These are phyloP conservation scores for Sapayoa aenigma DNA, from an alignment of 2,113 vertebrate genomes.

Conservation along the genomic window DNA sequence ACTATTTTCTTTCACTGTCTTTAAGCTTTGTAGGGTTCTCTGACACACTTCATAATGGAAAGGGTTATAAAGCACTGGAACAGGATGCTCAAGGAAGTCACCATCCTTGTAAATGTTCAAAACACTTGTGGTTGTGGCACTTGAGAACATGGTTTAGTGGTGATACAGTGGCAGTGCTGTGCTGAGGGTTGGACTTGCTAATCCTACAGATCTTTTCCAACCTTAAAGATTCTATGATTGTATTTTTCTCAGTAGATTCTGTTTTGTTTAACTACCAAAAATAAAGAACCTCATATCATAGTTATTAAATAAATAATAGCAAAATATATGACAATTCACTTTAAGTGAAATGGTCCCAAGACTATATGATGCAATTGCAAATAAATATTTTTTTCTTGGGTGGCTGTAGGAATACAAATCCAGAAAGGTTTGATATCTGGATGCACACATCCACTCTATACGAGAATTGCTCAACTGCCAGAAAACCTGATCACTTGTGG, in stretches of 20 bases:
- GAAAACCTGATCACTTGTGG: accelerated
- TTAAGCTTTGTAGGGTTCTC: not conserved
- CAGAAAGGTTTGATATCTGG: not conserved
- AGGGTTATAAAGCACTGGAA: not conserved
- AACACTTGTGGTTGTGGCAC: not conserved
- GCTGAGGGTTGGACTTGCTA: not conserved
- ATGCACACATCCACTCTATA: too few relatives aligned
- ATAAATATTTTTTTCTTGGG: not conserved
- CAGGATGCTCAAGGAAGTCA: not conserved
- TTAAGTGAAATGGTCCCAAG: not conserved
- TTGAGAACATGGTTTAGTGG: not conserved
- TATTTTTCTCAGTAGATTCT: not conserved
- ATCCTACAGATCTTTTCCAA: not conserved
- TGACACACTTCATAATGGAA: not conserved
- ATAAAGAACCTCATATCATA: not conserved
- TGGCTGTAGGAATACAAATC: accelerated
- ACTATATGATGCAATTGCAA: not conserved
- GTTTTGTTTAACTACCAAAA: not conserved
- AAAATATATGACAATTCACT: accelerated
- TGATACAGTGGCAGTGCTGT: not conserved
- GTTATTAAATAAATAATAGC: not conserved
- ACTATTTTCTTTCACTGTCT: not conserved
- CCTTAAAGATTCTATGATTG: not conserved
- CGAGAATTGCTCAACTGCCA: not conserved
- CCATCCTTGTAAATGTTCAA: not conserved